A percentile compares a stretch with the other conserved stretches of the same genome.
Conservation (phyloP, 2,113 vertebrate species). For the Shinisaurus crocodilurus region DNA sequence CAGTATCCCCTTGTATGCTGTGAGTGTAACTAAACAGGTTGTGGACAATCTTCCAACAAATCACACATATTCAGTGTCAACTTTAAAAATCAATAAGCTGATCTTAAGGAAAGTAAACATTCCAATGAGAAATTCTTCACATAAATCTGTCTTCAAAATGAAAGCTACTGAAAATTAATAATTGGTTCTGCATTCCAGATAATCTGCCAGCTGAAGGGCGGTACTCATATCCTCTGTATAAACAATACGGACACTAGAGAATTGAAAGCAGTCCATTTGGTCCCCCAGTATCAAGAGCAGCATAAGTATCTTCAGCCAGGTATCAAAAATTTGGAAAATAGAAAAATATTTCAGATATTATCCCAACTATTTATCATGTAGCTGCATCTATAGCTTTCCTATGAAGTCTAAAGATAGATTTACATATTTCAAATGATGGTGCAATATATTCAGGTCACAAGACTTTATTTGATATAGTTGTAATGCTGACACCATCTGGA, state of each 20-base stretch:
- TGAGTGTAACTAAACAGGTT: background rate
- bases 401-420: background rate
- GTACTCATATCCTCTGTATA: constrained; percentile 58
- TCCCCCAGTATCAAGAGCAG: constrained; percentile 56
- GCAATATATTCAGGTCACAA: background rate
- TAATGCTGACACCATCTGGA: background rate
- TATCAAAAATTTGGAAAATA: constrained; percentile 24
- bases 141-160: background rate
- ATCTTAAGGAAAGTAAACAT: background rate
- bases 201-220: constrained; percentile 62
- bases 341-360: background rate
- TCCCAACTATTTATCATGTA: background rate
- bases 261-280: constrained; percentile 51
- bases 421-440: background rate
- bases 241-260: constrained; percentile 55
- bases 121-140: background rate
- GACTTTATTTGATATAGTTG: background rate
- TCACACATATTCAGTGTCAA: background rate
- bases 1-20: too few species aligned
- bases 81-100: background rate
- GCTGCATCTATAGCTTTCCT: background rate
- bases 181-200: constrained; percentile 50
- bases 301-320: constrained; percentile 55
- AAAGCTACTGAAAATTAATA: background rate
- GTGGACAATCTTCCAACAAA: background rate